Evolutionary conservation across 1,140 invertebrate species (phyloP).

Genomic region (Bombus confusus): DNA sequence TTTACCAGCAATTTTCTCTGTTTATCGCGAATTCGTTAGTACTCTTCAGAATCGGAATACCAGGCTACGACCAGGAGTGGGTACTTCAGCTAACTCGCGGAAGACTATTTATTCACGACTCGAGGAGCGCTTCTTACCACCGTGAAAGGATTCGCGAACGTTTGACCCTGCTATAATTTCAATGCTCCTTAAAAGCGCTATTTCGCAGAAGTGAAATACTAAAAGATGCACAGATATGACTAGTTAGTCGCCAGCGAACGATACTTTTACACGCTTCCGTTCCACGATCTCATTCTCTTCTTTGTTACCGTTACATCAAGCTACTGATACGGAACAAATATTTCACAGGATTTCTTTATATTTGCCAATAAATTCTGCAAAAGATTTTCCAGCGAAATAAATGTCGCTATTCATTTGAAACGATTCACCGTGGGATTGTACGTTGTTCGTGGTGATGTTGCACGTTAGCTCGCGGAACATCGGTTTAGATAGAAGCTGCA

Average conservation of each 20-base stretch:
- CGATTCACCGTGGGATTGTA: neutral
- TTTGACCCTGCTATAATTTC: conserved; percentile 59
- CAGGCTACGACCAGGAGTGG: conserved; percentile 28
- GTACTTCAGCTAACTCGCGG: conserved; percentile 64
- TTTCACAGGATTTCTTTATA: neutral
- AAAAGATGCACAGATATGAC: too few species aligned
- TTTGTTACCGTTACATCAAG: neutral
- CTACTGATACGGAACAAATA: neutral
- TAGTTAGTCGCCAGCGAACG: neutral
- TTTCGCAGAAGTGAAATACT: neutral
- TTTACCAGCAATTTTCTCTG: conserved; percentile 63
- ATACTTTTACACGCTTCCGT: neutral
- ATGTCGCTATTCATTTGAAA: neutral
- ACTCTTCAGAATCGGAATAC: conserved; percentile 40
- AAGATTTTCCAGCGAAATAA: neutral
- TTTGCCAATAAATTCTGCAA: too few species aligned
- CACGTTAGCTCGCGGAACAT: too few species aligned
- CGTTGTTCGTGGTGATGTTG: neutral
- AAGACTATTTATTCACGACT: conserved; percentile 70
- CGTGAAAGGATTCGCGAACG: conserved; percentile 63
- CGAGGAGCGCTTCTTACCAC: conserved; percentile 59
- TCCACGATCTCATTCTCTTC: too few species aligned
- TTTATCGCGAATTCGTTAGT: conserved; percentile 67
- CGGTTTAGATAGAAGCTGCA: neutral
- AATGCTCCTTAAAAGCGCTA: conserved; percentile 20